phyloP scores from a whole-genome alignment of 1,140 invertebrate species.

The Telenomus remus region DNA sequence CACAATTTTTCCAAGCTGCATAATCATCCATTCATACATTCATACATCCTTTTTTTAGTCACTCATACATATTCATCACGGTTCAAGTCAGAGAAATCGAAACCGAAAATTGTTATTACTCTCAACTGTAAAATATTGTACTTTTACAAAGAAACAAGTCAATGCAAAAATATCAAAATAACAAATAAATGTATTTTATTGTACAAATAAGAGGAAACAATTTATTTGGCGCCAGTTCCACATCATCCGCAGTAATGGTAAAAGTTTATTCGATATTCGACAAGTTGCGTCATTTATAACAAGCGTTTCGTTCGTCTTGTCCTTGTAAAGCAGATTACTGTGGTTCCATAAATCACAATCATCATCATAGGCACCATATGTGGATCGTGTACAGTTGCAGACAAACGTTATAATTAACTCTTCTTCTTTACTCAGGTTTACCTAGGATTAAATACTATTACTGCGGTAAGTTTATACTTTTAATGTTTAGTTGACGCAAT shows the following conservation, averaged over 20 bases:
- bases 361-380: constrained; percentile 48
- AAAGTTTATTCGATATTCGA: background rate
- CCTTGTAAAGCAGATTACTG: background rate
- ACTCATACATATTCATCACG: no score
- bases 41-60: no score
- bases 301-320: background rate
- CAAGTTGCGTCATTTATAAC: no score
- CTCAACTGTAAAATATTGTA: no score
- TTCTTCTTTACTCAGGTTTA: constrained; percentile 76
- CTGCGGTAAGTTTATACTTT: constrained; percentile 77
- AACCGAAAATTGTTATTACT: no score
- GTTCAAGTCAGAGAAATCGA: no score
- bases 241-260: constrained; percentile 52
- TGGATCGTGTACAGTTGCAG: constrained; percentile 23
- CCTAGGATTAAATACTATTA: constrained; percentile 82
- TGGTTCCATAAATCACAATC: constrained; percentile 21
- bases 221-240: constrained; percentile 8
- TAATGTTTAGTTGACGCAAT: constrained; percentile 9
- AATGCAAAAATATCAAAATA: no score
- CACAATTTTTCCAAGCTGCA: no score
- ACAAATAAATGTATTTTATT: constrained; percentile 8
- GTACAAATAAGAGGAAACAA: background rate
- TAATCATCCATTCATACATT: no score
- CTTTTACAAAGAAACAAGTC: no score
- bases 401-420: constrained; percentile 50